Evolutionary conservation across 2,797 vertebrate species (phyloP), one percentile per base, ranked within the genome.

Genomic region (Perdix hodgsoniae): DNA sequence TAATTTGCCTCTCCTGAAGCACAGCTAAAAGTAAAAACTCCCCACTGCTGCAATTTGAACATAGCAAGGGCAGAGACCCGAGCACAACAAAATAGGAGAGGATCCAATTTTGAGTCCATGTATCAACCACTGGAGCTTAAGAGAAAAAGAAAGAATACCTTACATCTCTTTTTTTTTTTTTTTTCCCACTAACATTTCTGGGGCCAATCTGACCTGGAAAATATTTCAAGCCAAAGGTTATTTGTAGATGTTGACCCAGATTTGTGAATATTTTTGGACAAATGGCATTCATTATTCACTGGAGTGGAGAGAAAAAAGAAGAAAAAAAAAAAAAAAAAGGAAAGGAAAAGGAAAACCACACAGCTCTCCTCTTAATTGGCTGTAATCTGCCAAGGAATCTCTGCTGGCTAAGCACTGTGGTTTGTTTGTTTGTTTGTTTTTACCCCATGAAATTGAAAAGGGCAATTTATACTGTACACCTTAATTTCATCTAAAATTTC

Each of bases 201-300:
- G 15, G 29, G 23, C 52, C 57, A 8, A 67, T 79, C 44, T 79
- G 86, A 91, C 83, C 80, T 94, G 80, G 76, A 92, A 90, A 90
- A 79, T 77, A 70, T 64, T 95, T 88, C 44, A 61, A 91, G 71
- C 23, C 91, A 94, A 93, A 93, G 86, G 67, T 94, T 94, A 88
- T 88, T 93, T 88, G 93, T 88, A 93, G 81, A 88, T 86, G 81
- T 11, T 86, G 83, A 86, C 90, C 76, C 80, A 96, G 88, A 82
- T 95, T 52, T 82, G 14, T 74, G 67, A 91, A 88, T 88, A 88
- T 86, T 96, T 91, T 94, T 77, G 86, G 67, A 90, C 61, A 84
- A 94, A 79, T 79, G 37, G 57, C 45, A 82, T 92, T 82, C 88
- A 59, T 29, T 82, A 33, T 82, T 90, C 64, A 72, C 31, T 65